phyloP scores from a whole-genome alignment of 1,140 invertebrate genomes.

The Maconellicoccus hirsutus region DNA sequence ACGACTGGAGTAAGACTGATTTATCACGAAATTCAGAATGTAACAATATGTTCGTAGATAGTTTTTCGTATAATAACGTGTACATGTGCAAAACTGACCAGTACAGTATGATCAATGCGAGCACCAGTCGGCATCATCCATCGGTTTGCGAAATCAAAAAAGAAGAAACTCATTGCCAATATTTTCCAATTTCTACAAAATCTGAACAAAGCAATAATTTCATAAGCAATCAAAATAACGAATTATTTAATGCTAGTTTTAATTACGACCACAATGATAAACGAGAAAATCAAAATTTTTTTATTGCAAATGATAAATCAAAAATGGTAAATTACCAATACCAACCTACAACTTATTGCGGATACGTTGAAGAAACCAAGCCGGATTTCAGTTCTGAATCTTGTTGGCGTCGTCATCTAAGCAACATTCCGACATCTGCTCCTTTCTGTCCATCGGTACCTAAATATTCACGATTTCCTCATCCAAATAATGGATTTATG shows the following conservation, averaged over 20 bases:
- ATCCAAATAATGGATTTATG: neutral
- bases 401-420: neutral
- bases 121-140: neutral
- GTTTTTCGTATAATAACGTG: neutral
- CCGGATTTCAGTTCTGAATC: neutral
- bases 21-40: neutral
- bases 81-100: neutral
- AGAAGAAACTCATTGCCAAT: neutral
- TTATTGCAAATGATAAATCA: neutral
- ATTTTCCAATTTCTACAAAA: neutral
- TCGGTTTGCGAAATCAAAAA: neutral
- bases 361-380: neutral
- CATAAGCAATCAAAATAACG: neutral
- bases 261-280: neutral
- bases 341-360: neutral
- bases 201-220: neutral
- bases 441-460: neutral
- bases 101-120: neutral
- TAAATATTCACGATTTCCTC: neutral
- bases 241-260: neutral
- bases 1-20: neutral
- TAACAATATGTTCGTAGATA: neutral
- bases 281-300: neutral
- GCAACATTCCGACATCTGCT: neutral
- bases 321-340: neutral